Base-by-base conservation (phyloP, 2,797 vertebrate genomes). In the Phalloptychus januarius region DNA sequence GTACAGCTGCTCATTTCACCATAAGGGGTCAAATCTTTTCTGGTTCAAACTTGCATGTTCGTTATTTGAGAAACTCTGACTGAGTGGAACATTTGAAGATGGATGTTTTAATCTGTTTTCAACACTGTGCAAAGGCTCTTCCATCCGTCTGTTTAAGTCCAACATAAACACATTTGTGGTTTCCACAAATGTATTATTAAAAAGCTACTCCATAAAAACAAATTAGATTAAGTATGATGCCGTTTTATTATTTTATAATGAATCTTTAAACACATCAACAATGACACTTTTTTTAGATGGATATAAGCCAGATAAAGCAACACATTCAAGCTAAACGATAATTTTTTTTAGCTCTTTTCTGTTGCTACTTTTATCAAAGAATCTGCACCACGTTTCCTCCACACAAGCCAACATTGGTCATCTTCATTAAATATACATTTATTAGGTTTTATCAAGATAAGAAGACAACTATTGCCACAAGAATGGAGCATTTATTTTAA, bases 1-100 rank as follows among this genome's bases (percentile, higher is more conserved):
- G 12, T 13, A 0, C 58, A 72, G 75, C 13, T 12, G 54, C 48
- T 67, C 69, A 31, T 77, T 79, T 79, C 46, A 36, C 28, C 56
- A 7, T 56, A 74, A 48, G 36, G 65, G 54, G 28, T 10, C 28
- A 58, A 56, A 44, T 52, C 7, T 31, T 56, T 44, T 78, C 1
- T 63, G 15, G 31, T n/a, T 73, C 8, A 44, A 38, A 72, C 23
- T 36, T 71, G 6, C 12, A n/a, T 52, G 31, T 31, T 31, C 54
- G 20, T 42, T 28, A n/a, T 44, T 74, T 58, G 6, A 74, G 46
- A 18, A n/a, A 75, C 33, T 52, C 23, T 10, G 2, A 52, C 13
- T 52, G 6, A 40, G 6, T 4, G 2, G 7, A 72, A 63, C 28
- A 67, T 40, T 18, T 33, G 16, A 74, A 54, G 46, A 52, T 69